Evolutionary conservation across 2,113 vertebrate genomes (phyloP).

Genomic region (Vombatus ursinus): DNA sequence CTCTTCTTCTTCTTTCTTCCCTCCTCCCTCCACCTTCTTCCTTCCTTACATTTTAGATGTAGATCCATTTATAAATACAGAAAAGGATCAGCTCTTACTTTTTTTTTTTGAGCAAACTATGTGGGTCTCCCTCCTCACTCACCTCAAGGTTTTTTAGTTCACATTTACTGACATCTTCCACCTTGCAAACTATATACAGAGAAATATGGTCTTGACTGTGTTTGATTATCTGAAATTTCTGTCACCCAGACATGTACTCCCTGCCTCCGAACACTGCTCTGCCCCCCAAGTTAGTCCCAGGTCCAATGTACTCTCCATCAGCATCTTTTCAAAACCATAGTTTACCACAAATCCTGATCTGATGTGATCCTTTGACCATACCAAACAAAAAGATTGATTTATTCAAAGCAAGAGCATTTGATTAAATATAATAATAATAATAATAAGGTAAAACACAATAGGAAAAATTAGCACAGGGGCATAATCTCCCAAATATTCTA

Average conservation of each 20-base stretch:
- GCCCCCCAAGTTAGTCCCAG: not conserved
- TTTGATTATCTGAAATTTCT: slow-evolving; percentile 58
- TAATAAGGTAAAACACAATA: not conserved
- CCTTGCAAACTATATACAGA: slow-evolving; percentile 73
- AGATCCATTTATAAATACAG: slow-evolving; percentile 54
- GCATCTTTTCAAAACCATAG: not conserved
- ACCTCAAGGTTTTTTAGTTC: not conserved
- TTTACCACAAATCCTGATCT: not conserved
- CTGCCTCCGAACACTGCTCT: not conserved
- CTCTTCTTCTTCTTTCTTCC: slow-evolving; percentile 19
- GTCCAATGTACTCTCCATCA: not conserved
- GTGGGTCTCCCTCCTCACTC: slow-evolving; percentile 17
- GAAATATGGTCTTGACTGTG: slow-evolving; percentile 72
- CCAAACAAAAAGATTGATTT: not conserved
- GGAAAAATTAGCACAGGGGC: not conserved
- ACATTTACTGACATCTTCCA: slow-evolving; percentile 75
- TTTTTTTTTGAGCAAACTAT: slow-evolving; percentile 74
- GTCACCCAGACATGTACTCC: not conserved
- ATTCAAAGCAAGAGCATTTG: not conserved
- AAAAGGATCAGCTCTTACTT: slow-evolving; percentile 70
- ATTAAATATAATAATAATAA: not conserved
- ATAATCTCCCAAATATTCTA: not conserved
- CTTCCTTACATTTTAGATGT: not conserved
- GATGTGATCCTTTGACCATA: not conserved
- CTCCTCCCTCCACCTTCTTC: not conserved